phyloP scores from a whole-genome alignment of 2,797 vertebrate species.

The Crossoptilon crossoptilon region DNA sequence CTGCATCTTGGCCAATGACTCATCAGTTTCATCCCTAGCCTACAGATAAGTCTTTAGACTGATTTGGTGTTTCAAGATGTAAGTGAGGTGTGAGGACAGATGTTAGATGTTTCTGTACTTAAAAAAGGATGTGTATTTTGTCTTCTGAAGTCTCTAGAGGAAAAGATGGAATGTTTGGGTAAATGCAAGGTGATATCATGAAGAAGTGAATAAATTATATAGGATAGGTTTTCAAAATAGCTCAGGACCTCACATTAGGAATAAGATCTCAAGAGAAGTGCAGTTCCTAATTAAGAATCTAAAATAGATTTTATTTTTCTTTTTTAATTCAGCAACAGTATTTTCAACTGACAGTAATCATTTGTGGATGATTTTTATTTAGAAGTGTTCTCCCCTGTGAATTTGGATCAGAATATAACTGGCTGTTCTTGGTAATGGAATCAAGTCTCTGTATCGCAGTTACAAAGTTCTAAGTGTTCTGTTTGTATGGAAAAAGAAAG shows the following conservation, averaged over 20 bases:
- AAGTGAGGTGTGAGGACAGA: neutral
- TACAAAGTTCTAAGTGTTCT: neutral
- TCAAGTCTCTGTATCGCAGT: neutral
- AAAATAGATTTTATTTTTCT: neutral
- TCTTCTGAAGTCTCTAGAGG: neutral
- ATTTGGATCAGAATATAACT: slow-evolving; percentile 21
- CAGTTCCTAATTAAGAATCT: neutral
- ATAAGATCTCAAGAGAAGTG: neutral
- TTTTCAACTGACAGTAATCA: neutral
- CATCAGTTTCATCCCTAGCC: neutral
- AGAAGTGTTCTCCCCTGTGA: neutral
- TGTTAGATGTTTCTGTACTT: neutral
- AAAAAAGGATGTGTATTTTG: neutral
- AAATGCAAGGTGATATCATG: neutral
- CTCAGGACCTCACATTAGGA: neutral
- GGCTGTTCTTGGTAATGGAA: neutral
- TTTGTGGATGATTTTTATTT: neutral
- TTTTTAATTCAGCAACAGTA: neutral
- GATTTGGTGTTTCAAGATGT: neutral
- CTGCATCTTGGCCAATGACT: neutral
- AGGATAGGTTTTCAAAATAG: neutral
- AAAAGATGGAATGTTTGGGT: neutral
- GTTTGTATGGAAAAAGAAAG: neutral
- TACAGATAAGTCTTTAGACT: neutral
- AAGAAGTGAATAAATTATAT: neutral